A percentile compares a stretch with the other conserved stretches of the same genome.
Evolutionary conservation across 2,888 invertebrate genomes (phyloP).

Genomic region (Parascotia fuliginaria): DNA sequence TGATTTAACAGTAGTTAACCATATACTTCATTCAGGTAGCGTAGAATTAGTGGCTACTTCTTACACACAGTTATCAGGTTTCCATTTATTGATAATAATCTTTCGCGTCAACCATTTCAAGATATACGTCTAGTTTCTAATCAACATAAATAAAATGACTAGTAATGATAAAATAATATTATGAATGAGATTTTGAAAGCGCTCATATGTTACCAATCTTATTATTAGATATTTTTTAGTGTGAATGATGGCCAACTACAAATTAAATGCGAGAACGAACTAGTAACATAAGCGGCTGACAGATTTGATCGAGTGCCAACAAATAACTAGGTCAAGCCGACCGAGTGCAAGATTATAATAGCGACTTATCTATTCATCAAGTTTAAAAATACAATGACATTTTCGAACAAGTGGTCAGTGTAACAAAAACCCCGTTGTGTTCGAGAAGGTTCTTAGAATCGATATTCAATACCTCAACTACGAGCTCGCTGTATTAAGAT

Average conservation of each 20-base stretch:
- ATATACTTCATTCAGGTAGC: too few species aligned
- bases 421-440: too few species aligned
- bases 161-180: constrained; percentile 5
- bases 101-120: not conserved
- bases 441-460: too few species aligned
- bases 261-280: constrained; percentile 63
- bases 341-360: constrained; percentile 43
- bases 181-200: constrained; percentile 14
- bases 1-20: too few species aligned
- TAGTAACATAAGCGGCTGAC: constrained; percentile 58
- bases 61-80: too few species aligned
- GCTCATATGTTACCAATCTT: constrained; percentile 6
- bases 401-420: constrained; percentile 7
- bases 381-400: constrained; percentile 40
- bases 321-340: constrained; percentile 57
- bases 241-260: constrained; percentile 42
- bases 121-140: not conserved
- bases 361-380: constrained; percentile 41
- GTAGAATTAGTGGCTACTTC: too few species aligned
- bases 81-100: not conserved
- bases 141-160: constrained; percentile 11
- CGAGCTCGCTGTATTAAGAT: too few species aligned
- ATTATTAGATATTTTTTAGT: constrained; percentile 17
- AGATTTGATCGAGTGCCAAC: constrained; percentile 65
- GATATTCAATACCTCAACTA: too few species aligned